Evolutionary conservation across 1,140 invertebrate genomes (phyloP), one percentile per base, ranked within the genome.

Genomic region (Gonatopus flavifemur): DNA sequence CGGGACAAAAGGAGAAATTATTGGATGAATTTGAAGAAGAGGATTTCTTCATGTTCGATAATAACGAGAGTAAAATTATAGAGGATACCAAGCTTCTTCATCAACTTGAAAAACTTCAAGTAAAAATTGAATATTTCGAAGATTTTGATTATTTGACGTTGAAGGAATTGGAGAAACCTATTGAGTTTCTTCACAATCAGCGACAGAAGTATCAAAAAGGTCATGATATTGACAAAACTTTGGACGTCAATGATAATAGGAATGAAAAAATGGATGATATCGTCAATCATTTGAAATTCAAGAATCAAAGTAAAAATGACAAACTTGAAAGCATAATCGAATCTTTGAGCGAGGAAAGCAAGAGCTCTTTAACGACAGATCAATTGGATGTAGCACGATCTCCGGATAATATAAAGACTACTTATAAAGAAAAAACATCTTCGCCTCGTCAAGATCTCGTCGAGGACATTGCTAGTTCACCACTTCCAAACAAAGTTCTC

Each of bases 81-180:
- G 33, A 39, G 1, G 49, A 36, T 36, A 25, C 33, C 16, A 52
- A 47, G 44, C 36, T 49, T 21, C 9, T 21, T 31, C 22, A 18
- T 38, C 39, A 39, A 9, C 38, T 40, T 21, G 56, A 57, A 20
- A 44, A 49, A 8, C 25, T 35, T 20, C 56, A 52, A 16, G 47
- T 51, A 22, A 35, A 42, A n/a, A 16, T 38, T 21, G 33, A 52
- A n/a, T 58, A 55, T 33, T 36, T 54, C 13, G 49, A 51, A 22
- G 49, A 66, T 37, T 55, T 64, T 10, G 55, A 66, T 41, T 52
- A 64, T 28, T 59, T 70, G 33, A 52, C 65, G 53, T 40, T 66
- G 22, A 54, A 56, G 9, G 58, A 69, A 52, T 55, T 67, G 37
- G 55, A 64, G 22, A 62, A 58, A 46, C 49, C 47, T 15, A 33